These are phyloP conservation scores for Stegodyphus dumicola DNA, from an alignment of 1,140 invertebrate genomes.

Conservation along the genomic window DNA sequence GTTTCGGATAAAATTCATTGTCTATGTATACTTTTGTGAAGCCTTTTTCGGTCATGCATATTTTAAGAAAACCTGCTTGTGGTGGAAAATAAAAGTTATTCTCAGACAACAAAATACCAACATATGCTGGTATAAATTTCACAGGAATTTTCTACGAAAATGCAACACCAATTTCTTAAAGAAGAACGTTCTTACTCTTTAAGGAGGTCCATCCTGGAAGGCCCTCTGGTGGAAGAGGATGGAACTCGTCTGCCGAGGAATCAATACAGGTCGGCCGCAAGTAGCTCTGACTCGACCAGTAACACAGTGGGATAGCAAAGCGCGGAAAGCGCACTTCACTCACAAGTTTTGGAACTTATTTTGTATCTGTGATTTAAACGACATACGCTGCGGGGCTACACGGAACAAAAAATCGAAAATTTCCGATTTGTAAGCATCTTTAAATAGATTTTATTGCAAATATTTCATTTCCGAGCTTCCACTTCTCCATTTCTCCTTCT, in stretches of 20 bases:
- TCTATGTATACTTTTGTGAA: too few species aligned
- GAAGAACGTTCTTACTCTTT: neutral
- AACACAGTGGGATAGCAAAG: slow-evolving; percentile 47
- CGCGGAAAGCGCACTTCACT: slow-evolving; percentile 11
- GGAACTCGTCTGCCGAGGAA: slow-evolving; percentile 12
- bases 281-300: slow-evolving; percentile 36
- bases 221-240: slow-evolving; percentile 17
- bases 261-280: slow-evolving; percentile 53
- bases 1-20: too few species aligned
- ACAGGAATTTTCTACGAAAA: neutral
- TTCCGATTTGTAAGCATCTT: neutral
- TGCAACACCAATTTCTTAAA: slow-evolving; percentile 7
- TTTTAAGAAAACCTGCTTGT: too few species aligned
- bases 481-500: too few species aligned
- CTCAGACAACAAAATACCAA: too few species aligned
- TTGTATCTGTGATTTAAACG: slow-evolving; percentile 32
- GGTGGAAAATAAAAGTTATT: too few species aligned
- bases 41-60: too few species aligned
- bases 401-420: neutral
- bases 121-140: neutral
- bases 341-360: slow-evolving; percentile 23
- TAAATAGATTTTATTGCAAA: too few species aligned
- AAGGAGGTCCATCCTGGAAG: slow-evolving; percentile 4
- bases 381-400: neutral
- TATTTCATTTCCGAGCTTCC: too few species aligned